phyloP scores from a whole-genome alignment of 2,797 vertebrate species.

The Bovichtus diacanthus region DNA sequence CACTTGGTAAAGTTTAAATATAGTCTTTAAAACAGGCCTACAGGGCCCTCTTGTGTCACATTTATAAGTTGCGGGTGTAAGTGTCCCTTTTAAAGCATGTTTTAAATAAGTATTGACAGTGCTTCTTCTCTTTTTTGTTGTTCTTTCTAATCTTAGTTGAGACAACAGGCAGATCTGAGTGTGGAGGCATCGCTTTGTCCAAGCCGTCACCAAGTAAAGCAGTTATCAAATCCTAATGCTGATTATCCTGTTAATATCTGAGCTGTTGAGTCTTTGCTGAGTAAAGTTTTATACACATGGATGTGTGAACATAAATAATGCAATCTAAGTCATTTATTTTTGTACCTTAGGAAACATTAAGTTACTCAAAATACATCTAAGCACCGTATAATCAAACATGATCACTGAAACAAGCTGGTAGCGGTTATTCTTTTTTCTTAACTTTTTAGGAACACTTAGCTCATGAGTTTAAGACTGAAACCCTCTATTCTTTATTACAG shows the following conservation, averaged over 20 bases:
- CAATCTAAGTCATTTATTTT: background rate
- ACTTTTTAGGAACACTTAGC: background rate
- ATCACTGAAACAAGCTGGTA: background rate
- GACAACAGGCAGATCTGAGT: slow-evolving; percentile 84
- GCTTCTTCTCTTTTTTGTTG: background rate
- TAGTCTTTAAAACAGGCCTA: background rate
- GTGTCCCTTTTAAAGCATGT: background rate
- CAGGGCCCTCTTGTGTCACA: slow-evolving; percentile 40
- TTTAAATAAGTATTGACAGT: background rate
- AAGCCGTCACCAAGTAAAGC: slow-evolving; percentile 91
- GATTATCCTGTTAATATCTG: background rate
- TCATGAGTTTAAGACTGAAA: slow-evolving; percentile 2
- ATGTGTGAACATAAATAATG: background rate
- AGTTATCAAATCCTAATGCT: background rate
- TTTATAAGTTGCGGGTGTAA: slow-evolving; percentile 7
- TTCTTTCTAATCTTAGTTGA: slow-evolving; percentile 79
- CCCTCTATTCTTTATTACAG: slow-evolving; percentile 75
- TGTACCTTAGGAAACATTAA: background rate
- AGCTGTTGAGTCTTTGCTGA: background rate
- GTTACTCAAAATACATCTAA: background rate
- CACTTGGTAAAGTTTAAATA: background rate
- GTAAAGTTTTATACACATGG: background rate
- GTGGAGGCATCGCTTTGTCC: slow-evolving; percentile 84
- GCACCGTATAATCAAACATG: background rate
- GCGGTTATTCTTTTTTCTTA: background rate